Evolutionary conservation across 1,140 invertebrate genomes (phyloP).

Genomic region (Drosophila ironensis): DNA sequence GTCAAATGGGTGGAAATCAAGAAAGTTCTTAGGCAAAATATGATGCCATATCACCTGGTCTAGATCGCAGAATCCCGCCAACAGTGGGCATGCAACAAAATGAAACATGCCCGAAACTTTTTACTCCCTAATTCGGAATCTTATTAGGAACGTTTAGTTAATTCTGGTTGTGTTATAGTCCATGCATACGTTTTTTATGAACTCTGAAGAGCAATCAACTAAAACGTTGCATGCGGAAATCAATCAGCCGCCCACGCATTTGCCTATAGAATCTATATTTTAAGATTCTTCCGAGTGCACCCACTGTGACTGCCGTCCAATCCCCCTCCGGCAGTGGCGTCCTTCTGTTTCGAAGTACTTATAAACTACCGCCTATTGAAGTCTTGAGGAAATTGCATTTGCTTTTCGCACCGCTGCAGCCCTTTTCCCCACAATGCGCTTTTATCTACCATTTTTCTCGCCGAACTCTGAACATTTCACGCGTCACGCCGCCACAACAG

Average conservation of each 20-base stretch:
- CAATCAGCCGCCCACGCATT: too few relatives aligned
- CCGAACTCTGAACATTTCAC: slow-evolving; percentile 65
- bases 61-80: not conserved
- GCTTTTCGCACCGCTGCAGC: not conserved
- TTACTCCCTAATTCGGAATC: too few relatives aligned
- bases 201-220: too few relatives aligned
- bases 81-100: slow-evolving; percentile 30
- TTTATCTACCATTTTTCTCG: slow-evolving; percentile 56
- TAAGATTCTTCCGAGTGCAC: not conserved
- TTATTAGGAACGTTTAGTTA: too few relatives aligned
- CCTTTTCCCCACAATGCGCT: not conserved
- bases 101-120: too few relatives aligned
- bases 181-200: too few relatives aligned
- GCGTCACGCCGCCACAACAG: slow-evolving; percentile 60
- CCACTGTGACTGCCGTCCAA: not conserved
- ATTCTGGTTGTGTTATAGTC: too few relatives aligned
- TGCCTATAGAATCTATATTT: too few relatives aligned
- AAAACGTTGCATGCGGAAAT: too few relatives aligned
- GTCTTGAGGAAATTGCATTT: slow-evolving; percentile 70
- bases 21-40: slow-evolving; percentile 13
- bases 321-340: not conserved
- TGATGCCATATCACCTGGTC: slow-evolving; percentile 51
- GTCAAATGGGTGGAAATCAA: not conserved
- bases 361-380: slow-evolving; percentile 67
- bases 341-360: slow-evolving; percentile 47